phyloP scores from a whole-genome alignment of 2,888 invertebrate genomes.

The Sinopyrophorus schimmeli region DNA sequence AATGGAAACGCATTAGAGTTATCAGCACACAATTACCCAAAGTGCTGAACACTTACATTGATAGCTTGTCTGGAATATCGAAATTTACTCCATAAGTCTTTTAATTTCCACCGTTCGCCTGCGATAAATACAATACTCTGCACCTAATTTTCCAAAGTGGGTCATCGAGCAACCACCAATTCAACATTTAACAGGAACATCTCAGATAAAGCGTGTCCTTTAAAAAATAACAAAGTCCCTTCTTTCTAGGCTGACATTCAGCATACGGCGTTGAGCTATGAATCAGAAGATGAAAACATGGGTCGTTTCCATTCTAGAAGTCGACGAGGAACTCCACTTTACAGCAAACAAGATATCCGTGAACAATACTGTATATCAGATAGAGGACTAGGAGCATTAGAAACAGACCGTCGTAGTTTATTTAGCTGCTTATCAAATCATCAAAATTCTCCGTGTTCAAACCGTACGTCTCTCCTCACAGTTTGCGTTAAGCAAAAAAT shows the following conservation, averaged over 20 bases:
- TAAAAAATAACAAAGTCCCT: neutral
- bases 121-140: too few species aligned
- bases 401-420: constrained; percentile 66
- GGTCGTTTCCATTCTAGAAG: constrained; percentile 67
- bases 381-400: constrained; percentile 83
- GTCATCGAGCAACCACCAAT: too few species aligned
- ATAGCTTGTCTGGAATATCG: too few species aligned
- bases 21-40: constrained; percentile 17
- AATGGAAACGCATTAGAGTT: too few species aligned
- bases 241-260: constrained; percentile 67
- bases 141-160: too few species aligned
- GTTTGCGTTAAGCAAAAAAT: constrained; percentile 84
- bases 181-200: too few species aligned
- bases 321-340: constrained; percentile 63
- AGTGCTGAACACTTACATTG: constrained; percentile 21
- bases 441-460: constrained; percentile 70
- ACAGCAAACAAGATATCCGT: constrained; percentile 80
- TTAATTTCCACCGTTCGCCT: too few species aligned
- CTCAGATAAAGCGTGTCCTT: too few species aligned
- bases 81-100: too few species aligned
- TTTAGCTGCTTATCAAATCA: constrained; percentile 85
- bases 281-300: constrained; percentile 81
- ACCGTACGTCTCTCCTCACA: constrained; percentile 74
- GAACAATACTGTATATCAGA: constrained; percentile 95
- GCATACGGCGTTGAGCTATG: constrained; percentile 73